phyloP scores from a whole-genome alignment of 2,113 vertebrate species.

The Urocynchramus pylzowi region DNA sequence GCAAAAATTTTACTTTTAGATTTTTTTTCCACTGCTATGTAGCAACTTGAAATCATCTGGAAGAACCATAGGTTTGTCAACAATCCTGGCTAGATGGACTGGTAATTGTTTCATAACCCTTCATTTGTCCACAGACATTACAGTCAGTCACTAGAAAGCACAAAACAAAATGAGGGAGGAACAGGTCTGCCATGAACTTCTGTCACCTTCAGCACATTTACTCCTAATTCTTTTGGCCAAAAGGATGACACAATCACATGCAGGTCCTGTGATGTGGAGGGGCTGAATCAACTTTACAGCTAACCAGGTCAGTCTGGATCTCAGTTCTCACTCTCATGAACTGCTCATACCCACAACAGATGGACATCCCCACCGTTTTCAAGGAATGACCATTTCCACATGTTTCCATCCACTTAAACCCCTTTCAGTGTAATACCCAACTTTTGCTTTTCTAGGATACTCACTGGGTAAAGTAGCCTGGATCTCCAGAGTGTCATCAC shows the following conservation, averaged over 20 bases:
- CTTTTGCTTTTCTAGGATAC: slow-evolving; percentile 40
- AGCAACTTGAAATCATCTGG: background rate
- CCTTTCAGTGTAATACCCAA: background rate
- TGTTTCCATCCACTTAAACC: background rate
- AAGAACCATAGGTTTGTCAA: background rate
- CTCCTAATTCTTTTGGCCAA: background rate
- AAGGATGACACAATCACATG: background rate
- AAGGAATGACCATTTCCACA: background rate
- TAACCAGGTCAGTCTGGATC: background rate
- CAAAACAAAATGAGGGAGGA: background rate
- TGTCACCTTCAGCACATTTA: background rate
- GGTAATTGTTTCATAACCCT: background rate
- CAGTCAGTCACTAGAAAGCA: background rate
- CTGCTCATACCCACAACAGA: background rate
- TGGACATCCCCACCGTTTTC: background rate
- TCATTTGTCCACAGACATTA: background rate
- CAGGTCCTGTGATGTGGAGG: background rate
- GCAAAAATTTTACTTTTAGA: background rate
- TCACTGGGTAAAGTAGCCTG: slow-evolving; percentile 91
- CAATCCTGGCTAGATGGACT: background rate
- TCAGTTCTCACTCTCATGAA: background rate
- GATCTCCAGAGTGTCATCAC: slow-evolving; percentile 80
- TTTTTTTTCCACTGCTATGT: background rate
- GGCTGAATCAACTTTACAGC: background rate
- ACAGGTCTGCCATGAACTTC: background rate